Evolutionary conservation across 2,888 invertebrate species (phyloP).

Genomic region (Barypeithes pellucidus): DNA sequence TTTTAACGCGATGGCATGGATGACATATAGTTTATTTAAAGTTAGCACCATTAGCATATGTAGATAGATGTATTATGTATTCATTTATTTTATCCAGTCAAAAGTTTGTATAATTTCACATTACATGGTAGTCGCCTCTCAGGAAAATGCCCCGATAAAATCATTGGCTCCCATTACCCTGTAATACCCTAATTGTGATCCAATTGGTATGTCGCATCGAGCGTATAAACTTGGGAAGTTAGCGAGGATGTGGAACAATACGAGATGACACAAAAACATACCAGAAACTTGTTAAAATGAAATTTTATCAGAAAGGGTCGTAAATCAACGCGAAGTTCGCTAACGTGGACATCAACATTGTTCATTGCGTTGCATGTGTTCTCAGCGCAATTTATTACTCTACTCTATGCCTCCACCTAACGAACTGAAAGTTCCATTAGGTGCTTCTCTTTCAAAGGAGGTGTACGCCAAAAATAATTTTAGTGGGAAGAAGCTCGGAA

Average conservation of each 20-base stretch:
- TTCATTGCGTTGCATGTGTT: conserved; percentile 53
- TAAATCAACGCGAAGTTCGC: conserved; percentile 56
- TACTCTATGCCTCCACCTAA: conserved; percentile 32
- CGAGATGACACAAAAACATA: conserved; percentile 57
- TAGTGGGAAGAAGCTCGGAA: too few relatives aligned
- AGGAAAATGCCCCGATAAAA: background rate
- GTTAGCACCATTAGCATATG: background rate
- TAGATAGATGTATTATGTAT: background rate
- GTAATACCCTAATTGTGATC: conserved; percentile 19
- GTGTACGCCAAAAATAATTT: too few relatives aligned
- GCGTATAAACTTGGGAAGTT: conserved; percentile 34
- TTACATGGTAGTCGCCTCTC: background rate
- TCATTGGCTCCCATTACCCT: background rate
- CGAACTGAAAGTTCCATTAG: conserved; percentile 44
- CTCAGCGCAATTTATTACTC: conserved; percentile 42
- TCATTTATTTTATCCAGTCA: background rate
- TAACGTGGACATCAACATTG: conserved; percentile 53
- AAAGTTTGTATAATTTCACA: background rate
- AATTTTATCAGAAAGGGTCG: conserved; percentile 59
- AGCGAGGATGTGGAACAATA: conserved; percentile 48
- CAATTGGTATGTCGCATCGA: conserved; percentile 35
- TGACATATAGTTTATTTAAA: background rate
- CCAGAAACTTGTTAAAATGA: conserved; percentile 59
- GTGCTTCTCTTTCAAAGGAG: background rate
- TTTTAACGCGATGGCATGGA: too few relatives aligned